These are phyloP conservation scores for Blennius ocellaris DNA, from an alignment of 2,113 vertebrate genomes.

Conservation along the genomic window DNA sequence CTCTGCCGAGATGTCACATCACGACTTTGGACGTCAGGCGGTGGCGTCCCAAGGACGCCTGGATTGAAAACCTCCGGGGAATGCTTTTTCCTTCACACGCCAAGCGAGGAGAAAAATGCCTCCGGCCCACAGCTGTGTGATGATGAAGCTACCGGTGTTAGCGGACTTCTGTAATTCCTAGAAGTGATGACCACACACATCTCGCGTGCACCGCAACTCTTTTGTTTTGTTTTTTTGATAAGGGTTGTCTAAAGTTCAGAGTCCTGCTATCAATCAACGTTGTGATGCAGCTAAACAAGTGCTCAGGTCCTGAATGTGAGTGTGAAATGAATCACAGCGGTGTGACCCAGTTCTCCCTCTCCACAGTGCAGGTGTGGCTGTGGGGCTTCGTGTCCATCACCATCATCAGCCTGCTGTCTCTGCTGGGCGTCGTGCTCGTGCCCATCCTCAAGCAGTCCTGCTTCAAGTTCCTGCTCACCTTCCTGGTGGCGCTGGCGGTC, in stretches of 20 bases:
- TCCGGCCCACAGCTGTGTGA: background rate
- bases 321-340: background rate
- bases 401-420: slow-evolving; percentile 96
- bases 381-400: slow-evolving; percentile 98
- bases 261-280: background rate
- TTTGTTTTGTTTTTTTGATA: too few species aligned
- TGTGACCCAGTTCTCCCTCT: background rate
- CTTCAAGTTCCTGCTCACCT: slow-evolving; percentile 99
- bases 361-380: slow-evolving; percentile 92
- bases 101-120: background rate
- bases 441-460: slow-evolving; percentile 98
- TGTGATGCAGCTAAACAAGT: background rate
- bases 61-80: slow-evolving; percentile 28
- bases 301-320: background rate
- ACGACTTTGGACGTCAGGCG: slow-evolving; percentile 33
- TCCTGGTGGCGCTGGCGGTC: slow-evolving; percentile 97
- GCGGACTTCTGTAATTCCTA: background rate
- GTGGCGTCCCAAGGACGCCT: slow-evolving; percentile 60
- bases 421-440: slow-evolving; percentile 95
- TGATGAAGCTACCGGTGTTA: background rate
- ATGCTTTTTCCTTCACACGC: slow-evolving; percentile 2
- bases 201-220: background rate
- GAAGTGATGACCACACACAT: background rate
- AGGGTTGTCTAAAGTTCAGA: background rate
- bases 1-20: slow-evolving; percentile 56